Base-by-base conservation (phyloP, 2,888 invertebrate genomes). In the Nomada fabriciana region DNA sequence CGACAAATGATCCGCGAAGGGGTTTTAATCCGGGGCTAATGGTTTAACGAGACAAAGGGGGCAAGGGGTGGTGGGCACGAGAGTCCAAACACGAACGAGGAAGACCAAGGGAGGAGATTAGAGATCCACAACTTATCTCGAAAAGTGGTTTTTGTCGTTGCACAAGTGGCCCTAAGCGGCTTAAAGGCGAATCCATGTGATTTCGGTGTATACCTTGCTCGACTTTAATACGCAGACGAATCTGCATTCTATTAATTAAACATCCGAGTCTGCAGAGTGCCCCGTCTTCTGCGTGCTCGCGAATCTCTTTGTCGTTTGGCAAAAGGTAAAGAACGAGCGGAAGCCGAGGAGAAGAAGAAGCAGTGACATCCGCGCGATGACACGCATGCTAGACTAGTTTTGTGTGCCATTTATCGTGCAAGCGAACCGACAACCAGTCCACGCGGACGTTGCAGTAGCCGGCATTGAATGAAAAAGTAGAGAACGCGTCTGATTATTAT, bases 141-240 rank as follows among this genome's bases (percentile, higher is more conserved):
- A 86, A 89, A 85, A 87, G 88, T 86, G 86, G 78, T 87, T 84
- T 83, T 79, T 65, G 80, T 77, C 79, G 73, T 82, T 78, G 81
- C 50, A 69, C 59, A 63, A 82, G 80, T 70, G 80, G 55, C 79
- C 73, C 67, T 87, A 82, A 88, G 85, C 80, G 50, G 73, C 59
- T 76, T 80, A 73, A 60, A 50, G 47, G 47, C n/a, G 60, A 76
- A 65, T 79, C 73, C 74, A 55, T 42, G 80, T 75, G 83, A 87
- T 80, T 85, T 83, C 75, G 70, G 69, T 69, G 69, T 50, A 64
- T 55, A 52, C 72, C 65, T 68, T 67, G 68, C 23, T 42, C 76
- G 76, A 76, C 74, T 83, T 63, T 88, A 80, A 73, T 83, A 71
- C 61, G 67, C 55, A 57, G 76, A 64, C 64, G 70, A 81, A 81